phyloP scores from a whole-genome alignment of 2,113 vertebrate genomes.

The Silurus meridionalis region DNA sequence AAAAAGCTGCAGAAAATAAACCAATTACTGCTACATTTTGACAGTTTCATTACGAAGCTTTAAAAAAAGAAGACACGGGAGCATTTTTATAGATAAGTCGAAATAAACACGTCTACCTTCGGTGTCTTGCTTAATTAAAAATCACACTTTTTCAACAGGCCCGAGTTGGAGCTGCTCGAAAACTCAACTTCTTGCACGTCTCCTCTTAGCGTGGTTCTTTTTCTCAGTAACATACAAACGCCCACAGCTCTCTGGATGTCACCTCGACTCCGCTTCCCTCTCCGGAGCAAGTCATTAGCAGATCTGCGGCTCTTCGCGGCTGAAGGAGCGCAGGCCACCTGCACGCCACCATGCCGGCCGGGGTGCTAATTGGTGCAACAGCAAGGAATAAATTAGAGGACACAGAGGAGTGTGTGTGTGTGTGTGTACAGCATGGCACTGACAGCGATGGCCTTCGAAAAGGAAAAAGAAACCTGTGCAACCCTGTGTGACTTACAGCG shows the following conservation, averaged over 20 bases:
- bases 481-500: not conserved
- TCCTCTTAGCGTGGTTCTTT: constrained; percentile 36
- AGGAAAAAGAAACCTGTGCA: not conserved
- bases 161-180: not conserved
- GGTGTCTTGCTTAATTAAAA: not conserved
- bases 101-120: not conserved
- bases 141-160: not conserved
- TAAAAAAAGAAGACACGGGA: not conserved
- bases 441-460: constrained; percentile 36
- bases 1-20: not conserved
- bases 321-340: constrained; percentile 44
- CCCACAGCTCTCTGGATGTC: constrained; percentile 35
- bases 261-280: constrained; percentile 29
- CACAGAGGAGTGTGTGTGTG: not conserved
- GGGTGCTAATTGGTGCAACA: constrained; percentile 59
- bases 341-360: not conserved
- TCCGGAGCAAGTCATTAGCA: constrained; percentile 51
- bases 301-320: constrained; percentile 32
- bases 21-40: not conserved
- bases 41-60: not conserved
- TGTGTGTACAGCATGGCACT: constrained; percentile 26
- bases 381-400: constrained; percentile 60
- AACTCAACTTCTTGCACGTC: constrained; percentile 1
- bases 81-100: not conserved
- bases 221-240: constrained; percentile 45